Evolutionary conservation across 2,113 vertebrate genomes (phyloP).

Genomic region (Leucopsar rothschildi): DNA sequence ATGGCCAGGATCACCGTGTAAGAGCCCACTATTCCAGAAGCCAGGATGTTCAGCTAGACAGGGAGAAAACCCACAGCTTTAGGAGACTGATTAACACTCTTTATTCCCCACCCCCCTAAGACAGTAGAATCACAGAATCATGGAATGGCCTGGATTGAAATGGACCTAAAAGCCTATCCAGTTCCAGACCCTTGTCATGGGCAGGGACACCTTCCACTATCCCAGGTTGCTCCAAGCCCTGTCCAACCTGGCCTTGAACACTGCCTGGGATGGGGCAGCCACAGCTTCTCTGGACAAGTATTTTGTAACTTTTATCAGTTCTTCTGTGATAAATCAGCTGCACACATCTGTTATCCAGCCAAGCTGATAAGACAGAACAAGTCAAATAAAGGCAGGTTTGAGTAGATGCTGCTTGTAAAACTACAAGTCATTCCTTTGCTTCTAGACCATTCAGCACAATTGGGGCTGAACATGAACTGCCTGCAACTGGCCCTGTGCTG

Average conservation of each 20-base stretch:
- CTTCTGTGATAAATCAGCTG: not conserved
- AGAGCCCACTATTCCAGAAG: slow-evolving; percentile 83
- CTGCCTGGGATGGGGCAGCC: not conserved
- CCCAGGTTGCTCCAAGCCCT: not conserved
- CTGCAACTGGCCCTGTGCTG: not conserved
- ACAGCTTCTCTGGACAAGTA: not conserved
- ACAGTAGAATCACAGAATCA: not conserved
- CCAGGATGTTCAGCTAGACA: slow-evolving; percentile 85
- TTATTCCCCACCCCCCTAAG: not conserved
- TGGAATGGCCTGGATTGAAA: not conserved
- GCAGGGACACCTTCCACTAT: not conserved
- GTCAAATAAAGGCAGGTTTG: not conserved
- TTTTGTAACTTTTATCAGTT: not conserved
- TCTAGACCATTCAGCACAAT: not conserved
- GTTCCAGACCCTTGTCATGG: not conserved
- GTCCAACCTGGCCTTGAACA: not conserved
- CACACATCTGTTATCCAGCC: not conserved
- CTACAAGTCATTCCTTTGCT: not conserved
- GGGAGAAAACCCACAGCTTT: not conserved
- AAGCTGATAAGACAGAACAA: not conserved
- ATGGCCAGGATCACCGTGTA: slow-evolving; percentile 83
- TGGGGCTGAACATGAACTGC: not conserved
- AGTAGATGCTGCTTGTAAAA: not conserved
- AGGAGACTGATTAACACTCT: not conserved
- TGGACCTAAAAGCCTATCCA: not conserved